Percentiles rank a stretch among this genome's conserved stretches.
Evolutionary conservation across 2,113 vertebrate species (phyloP).

Genomic region (Gorsachius goisagi): DNA sequence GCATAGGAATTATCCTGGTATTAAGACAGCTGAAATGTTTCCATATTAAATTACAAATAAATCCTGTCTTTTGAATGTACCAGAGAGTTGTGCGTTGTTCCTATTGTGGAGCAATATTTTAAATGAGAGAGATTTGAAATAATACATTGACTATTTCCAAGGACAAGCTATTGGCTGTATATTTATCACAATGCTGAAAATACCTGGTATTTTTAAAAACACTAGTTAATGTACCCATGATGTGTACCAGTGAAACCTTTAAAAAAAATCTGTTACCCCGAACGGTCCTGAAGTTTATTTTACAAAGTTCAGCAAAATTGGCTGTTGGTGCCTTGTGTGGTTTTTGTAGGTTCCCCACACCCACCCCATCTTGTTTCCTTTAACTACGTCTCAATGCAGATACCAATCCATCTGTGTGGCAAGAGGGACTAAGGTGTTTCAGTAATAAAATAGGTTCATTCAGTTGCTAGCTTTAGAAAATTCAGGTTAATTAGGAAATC

Average conservation of each 20-base stretch:
- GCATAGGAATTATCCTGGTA: neutral
- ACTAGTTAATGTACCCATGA: neutral
- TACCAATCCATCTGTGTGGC: neutral
- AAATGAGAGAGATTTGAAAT: neutral
- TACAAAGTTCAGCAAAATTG: neutral
- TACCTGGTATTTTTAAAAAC: neutral
- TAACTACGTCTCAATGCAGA: neutral
- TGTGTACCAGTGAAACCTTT: neutral
- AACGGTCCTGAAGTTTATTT: neutral
- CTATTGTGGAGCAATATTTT: neutral
- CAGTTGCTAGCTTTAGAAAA: neutral
- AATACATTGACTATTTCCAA: neutral
- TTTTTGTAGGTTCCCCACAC: neutral
- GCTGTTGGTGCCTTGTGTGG: neutral
- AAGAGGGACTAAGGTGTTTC: neutral
- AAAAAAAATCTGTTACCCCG: neutral
- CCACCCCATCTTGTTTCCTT: neutral
- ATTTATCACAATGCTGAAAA: neutral
- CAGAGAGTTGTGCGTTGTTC: neutral
- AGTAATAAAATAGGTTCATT: neutral
- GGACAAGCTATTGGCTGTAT: neutral
- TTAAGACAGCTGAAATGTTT: slow-evolving; percentile 53
- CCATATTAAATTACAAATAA: slow-evolving; percentile 54
- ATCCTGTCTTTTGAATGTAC: neutral
- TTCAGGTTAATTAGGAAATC: neutral